phyloP scores from a whole-genome alignment of 1,140 invertebrate genomes.

The Oncopodura yosiiana region DNA sequence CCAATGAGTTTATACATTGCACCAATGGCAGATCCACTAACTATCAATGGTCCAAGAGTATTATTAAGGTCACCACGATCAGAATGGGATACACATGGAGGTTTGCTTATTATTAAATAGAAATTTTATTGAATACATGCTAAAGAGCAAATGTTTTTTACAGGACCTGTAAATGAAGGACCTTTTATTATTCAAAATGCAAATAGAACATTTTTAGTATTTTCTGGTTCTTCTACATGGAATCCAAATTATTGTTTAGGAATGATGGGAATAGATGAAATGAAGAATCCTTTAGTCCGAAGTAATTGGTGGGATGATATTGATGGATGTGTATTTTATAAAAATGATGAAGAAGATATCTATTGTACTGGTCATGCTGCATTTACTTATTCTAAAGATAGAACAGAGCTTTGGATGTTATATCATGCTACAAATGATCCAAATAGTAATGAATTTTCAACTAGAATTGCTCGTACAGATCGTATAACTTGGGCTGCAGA shows the following conservation, averaged over 20 bases:
- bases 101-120: no score
- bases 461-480: constrained; percentile 17
- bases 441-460: neutral
- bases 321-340: constrained; percentile 20
- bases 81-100: constrained; percentile 14
- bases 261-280: constrained; percentile 28
- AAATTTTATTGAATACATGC: no score
- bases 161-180: constrained; percentile 26
- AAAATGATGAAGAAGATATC: constrained; percentile 21
- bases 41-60: neutral
- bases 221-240: constrained; percentile 20
- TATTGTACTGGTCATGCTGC: constrained; percentile 22
- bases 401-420: constrained; percentile 21
- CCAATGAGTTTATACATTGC: constrained; percentile 20
- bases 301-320: constrained; percentile 28
- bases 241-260: constrained; percentile 26
- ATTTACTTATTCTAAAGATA: constrained; percentile 13
- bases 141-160: no score
- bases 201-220: constrained; percentile 21
- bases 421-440: constrained; percentile 23
- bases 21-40: constrained; percentile 14
- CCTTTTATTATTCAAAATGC: constrained; percentile 24
- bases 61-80: constrained; percentile 14
- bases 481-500: constrained; percentile 26
- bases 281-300: constrained; percentile 17